Evolutionary conservation across 1,140 invertebrate species (phyloP).

Genomic region (Eriocheir sinensis): DNA sequence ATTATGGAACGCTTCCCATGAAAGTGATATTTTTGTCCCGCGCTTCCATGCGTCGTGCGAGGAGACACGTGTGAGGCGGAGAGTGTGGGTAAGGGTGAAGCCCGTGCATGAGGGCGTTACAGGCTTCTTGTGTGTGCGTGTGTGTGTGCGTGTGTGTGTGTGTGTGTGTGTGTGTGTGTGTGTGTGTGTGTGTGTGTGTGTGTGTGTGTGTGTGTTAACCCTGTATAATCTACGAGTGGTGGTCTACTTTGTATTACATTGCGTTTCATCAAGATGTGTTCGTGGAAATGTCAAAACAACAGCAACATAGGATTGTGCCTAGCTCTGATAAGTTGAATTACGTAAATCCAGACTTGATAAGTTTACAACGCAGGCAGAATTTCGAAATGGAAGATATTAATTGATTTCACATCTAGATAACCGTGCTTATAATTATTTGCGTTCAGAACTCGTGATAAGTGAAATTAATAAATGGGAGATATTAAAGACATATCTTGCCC

Average conservation of each 20-base stretch:
- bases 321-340: background rate
- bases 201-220: too few species aligned
- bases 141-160: conserved; percentile 10
- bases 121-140: background rate
- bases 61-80: background rate
- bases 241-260: background rate
- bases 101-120: background rate
- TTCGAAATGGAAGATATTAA: background rate
- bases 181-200: background rate
- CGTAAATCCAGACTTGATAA: too few species aligned
- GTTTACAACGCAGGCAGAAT: too few species aligned
- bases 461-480: too few species aligned
- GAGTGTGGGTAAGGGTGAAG: background rate
- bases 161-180: conserved; percentile 22
- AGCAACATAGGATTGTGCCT: background rate
- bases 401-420: too few species aligned
- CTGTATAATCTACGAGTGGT: too few species aligned
- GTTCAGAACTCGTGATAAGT: background rate
- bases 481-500: background rate
- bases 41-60: background rate
- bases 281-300: background rate
- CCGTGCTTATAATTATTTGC: background rate
- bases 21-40: background rate
- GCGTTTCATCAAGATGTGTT: background rate
- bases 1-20: background rate